Percentiles rank a stretch among this genome's conserved stretches.
Evolutionary conservation across 2,113 vertebrate species (phyloP).

Genomic region (Perca schrenkii): DNA sequence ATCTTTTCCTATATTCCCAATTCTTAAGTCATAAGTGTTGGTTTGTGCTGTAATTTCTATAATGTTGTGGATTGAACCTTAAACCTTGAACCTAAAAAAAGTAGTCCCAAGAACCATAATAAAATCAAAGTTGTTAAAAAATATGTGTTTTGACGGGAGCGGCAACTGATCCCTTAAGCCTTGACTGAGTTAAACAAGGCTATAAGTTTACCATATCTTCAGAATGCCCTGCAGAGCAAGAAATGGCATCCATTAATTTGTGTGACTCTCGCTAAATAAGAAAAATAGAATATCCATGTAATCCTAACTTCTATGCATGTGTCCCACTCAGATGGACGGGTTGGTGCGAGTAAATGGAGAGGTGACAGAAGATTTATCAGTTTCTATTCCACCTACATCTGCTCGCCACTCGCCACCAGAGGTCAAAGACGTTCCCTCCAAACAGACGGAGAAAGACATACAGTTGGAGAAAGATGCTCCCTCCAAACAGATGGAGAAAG

Average conservation of each 20-base stretch:
- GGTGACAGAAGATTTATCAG: constrained; percentile 60
- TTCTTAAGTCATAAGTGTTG: background rate
- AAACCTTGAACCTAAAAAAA: background rate
- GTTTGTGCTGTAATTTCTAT: background rate
- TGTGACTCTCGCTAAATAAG: background rate
- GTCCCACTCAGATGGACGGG: constrained; percentile 87
- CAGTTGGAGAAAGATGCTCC: background rate
- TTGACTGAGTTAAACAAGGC: background rate
- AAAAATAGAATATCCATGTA: background rate
- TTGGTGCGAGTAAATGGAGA: constrained; percentile 90
- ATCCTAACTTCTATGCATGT: constrained; percentile 10
- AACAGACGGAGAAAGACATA: background rate
- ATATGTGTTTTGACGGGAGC: background rate
- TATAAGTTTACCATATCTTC: background rate
- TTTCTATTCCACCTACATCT: constrained; percentile 39
- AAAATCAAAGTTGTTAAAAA: background rate
- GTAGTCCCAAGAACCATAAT: background rate
- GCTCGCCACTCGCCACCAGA: constrained; percentile 26
- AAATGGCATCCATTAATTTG: background rate
- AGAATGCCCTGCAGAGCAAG: background rate
- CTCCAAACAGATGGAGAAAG: background rate
- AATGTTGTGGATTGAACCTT: background rate
- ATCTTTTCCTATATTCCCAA: background rate
- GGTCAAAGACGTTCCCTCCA: constrained; percentile 24
- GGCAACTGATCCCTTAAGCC: background rate